Base-by-base conservation (phyloP, 2,113 vertebrate genomes). In the Anarhynchus alexandrinus region DNA sequence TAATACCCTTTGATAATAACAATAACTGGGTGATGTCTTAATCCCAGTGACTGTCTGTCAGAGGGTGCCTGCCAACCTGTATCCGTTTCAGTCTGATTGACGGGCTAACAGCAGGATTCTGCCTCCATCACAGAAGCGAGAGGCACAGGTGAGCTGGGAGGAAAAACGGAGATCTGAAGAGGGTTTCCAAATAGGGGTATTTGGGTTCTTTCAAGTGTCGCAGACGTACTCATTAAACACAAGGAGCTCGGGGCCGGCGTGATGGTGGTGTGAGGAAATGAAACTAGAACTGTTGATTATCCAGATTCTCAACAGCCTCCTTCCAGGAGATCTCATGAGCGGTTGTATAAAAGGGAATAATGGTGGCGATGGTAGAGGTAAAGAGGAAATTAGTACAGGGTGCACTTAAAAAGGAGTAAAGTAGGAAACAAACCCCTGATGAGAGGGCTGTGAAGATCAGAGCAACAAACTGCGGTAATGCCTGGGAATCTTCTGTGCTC, bases 71-170 rank as follows among this genome's bases (percentile, higher is more conserved):
- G 93, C 89, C 87, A 67, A 36, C 91, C 86, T 58, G 61, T 66
- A 80, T 82, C 94, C 36, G 5, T 94, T 86, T 61, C 89, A 43
- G 5, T 55, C 64, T 91, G 97, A 95, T 72, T 96, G 97, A 95
- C 27, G 34, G 91, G 85, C 95, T 87, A 91, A 69, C 97, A 97
- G 97, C 96, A 62, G 97, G 96, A 93, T 72, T 74, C 95, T 94
- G 82, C 79, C 95, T 95, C 82, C 43, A 0, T 51, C 3, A 57
- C 93, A 22, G 89, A 65, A 95, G 72, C 27, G 22, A 94, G 92
- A 87, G 96, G 92, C 91, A 87, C 94, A 96, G 94, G 96, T 94
- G 95, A 96, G 88, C 95, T 64, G 61, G 19, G 55, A 93, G 86
- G 84, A 55, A 66, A 90, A 80, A 69, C 87, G 5, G 90, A 93